A percentile compares a stretch with the other conserved stretches of the same genome.
Evolutionary conservation across 2,888 invertebrate species (phyloP).

Genomic region (Andrena praecox): DNA sequence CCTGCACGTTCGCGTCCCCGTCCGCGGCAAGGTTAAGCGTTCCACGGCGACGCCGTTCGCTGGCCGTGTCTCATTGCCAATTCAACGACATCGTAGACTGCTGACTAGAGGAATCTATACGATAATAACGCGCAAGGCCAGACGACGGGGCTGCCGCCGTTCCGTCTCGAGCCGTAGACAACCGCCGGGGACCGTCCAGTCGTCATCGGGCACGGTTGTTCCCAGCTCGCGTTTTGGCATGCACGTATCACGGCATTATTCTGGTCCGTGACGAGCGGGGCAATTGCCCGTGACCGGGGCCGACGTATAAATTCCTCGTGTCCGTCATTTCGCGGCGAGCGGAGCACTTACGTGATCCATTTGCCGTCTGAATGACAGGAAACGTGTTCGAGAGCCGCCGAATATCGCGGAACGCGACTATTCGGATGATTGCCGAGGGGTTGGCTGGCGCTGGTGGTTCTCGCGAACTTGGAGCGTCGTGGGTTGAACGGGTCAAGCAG

Average conservation of each 20-base stretch:
- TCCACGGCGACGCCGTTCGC: slow-evolving; percentile 2
- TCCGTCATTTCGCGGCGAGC: slow-evolving; percentile 47
- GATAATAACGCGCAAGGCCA: slow-evolving; percentile 62
- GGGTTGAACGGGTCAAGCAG: too few relatives aligned
- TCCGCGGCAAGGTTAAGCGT: slow-evolving; percentile 4
- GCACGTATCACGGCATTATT: slow-evolving; percentile 57
- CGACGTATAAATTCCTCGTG: slow-evolving; percentile 62
- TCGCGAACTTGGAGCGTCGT: too few relatives aligned
- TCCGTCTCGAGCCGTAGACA: slow-evolving; percentile 47
- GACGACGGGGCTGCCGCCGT: slow-evolving; percentile 41
- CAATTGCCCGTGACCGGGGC: slow-evolving; percentile 63
- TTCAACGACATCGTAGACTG: slow-evolving; percentile 36
- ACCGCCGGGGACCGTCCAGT: slow-evolving; percentile 12
- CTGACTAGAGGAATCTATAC: slow-evolving; percentile 47
- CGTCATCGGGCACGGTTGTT: slow-evolving; percentile 46
- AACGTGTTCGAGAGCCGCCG: slow-evolving; percentile 40
- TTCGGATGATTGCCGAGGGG: not conserved
- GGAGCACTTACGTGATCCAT: slow-evolving; percentile 51
- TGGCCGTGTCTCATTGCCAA: slow-evolving; percentile 40
- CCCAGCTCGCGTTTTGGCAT: slow-evolving; percentile 38
- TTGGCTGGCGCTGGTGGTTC: too few relatives aligned
- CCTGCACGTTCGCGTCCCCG: not conserved
- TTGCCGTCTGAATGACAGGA: slow-evolving; percentile 55
- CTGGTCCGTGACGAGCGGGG: slow-evolving; percentile 58
- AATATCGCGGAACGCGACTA: slow-evolving; percentile 13